Evolutionary conservation across 2,888 invertebrate species (phyloP).

Genomic region (Tanytarsus gracilentus): DNA sequence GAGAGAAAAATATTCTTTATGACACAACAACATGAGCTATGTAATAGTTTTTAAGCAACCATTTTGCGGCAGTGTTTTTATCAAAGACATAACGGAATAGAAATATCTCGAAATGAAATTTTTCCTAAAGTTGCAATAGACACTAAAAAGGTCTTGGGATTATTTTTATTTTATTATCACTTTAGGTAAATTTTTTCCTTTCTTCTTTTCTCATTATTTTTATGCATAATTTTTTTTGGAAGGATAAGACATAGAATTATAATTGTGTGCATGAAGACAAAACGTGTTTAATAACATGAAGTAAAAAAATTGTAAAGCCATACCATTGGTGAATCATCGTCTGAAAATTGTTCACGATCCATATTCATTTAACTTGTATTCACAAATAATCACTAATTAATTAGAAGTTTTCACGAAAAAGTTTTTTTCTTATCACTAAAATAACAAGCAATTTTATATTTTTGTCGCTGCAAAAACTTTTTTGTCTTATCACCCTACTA

Average conservation of each 20-base stretch:
- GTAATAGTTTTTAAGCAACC: too few species aligned
- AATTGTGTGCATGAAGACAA: background rate
- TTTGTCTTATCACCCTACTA: background rate
- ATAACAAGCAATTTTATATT: too few species aligned
- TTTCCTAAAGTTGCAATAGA: background rate
- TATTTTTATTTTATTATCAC: constrained; percentile 17
- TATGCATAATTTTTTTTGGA: background rate
- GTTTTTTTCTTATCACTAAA: constrained; percentile 7
- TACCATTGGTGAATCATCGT: constrained; percentile 28
- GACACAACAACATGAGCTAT: too few species aligned
- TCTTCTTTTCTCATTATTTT: background rate
- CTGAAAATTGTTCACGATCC: constrained; percentile 26
- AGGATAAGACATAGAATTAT: background rate
- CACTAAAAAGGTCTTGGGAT: constrained; percentile 1
- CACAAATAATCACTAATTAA: background rate
- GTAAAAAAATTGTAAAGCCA: background rate
- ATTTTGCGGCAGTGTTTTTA: constrained; percentile 6
- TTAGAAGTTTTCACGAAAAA: background rate
- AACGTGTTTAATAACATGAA: background rate
- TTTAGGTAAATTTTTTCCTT: constrained; percentile 3
- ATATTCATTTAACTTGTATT: constrained; percentile 1
- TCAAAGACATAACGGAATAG: constrained; percentile 22
- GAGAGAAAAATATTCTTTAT: too few species aligned
- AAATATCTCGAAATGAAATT: background rate
- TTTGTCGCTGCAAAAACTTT: background rate